Evolutionary conservation across 2,888 invertebrate genomes (phyloP).

Genomic region (Himalopsyche tibetana): DNA sequence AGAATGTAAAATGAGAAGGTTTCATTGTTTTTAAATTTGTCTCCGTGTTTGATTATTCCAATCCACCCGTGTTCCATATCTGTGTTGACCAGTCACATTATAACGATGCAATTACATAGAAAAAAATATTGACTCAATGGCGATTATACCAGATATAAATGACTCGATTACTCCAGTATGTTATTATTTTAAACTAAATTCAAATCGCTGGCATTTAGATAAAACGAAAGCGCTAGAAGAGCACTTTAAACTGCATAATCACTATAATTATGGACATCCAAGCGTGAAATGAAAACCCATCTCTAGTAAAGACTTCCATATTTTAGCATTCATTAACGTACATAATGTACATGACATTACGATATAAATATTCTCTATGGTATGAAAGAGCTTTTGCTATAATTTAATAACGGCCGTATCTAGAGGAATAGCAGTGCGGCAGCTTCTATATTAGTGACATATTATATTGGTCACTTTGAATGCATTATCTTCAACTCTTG

Average conservation of each 20-base stretch:
- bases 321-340: constrained; percentile 13
- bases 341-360: not conserved
- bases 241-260: not conserved
- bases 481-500: no score
- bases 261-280: not conserved
- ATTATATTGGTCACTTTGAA: no score
- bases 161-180: not conserved
- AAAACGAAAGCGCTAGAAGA: constrained; percentile 19
- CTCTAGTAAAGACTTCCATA: not conserved
- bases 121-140: not conserved
- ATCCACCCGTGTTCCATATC: not conserved
- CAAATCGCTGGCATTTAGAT: constrained; percentile 6
- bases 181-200: constrained; percentile 26
- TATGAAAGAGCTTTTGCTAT: not conserved
- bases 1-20: no score
- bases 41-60: not conserved
- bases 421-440: no score
- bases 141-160: not conserved
- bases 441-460: no score
- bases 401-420: no score
- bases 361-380: not conserved
- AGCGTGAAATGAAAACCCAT: not conserved
- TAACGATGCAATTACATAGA: not conserved
- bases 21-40: no score
- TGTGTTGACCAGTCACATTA: not conserved